phyloP scores from a whole-genome alignment of 2,797 vertebrate genomes.

The Moxostoma hubbsi region DNA sequence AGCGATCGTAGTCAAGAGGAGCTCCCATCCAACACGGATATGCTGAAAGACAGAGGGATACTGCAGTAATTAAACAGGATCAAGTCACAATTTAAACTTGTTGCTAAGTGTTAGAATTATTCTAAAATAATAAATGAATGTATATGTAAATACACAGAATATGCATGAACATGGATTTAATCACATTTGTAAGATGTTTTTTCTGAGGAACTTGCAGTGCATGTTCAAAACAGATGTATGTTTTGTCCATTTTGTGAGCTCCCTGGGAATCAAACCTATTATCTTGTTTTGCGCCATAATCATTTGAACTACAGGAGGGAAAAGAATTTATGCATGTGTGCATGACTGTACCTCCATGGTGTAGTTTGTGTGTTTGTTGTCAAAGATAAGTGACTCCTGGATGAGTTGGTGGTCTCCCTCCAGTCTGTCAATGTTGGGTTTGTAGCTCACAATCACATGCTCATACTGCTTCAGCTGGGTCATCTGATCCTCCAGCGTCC shows the following conservation, averaged over 20 bases:
- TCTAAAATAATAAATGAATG: no score
- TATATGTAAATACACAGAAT: no score
- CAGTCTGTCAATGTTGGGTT: slow-evolving; percentile 93
- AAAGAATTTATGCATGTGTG: background rate
- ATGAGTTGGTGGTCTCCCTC: slow-evolving; percentile 98
- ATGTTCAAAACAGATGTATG: no score
- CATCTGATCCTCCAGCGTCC: slow-evolving; percentile 98
- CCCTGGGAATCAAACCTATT: no score
- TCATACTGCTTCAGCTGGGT: slow-evolving; percentile 96
- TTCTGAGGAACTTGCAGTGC: no score
- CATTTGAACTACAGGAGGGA: background rate
- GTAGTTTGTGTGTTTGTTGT: slow-evolving; percentile 98
- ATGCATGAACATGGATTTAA: no score
- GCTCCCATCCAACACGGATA: slow-evolving; percentile 96
- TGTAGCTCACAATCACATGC: slow-evolving; percentile 94
- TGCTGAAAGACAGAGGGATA: slow-evolving; percentile 76
- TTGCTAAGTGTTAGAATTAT: background rate
- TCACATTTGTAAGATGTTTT: no score
- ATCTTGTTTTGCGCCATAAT: no score
- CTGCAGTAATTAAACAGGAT: background rate
- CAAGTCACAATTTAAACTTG: background rate
- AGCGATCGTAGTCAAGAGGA: slow-evolving; percentile 94
- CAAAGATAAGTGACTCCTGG: slow-evolving; percentile 96
- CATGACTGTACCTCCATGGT: slow-evolving; percentile 91
- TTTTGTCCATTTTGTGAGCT: no score